Evolutionary conservation across 2,888 invertebrate genomes (phyloP).

Genomic region (Imbricaverruca yamaguchii): DNA sequence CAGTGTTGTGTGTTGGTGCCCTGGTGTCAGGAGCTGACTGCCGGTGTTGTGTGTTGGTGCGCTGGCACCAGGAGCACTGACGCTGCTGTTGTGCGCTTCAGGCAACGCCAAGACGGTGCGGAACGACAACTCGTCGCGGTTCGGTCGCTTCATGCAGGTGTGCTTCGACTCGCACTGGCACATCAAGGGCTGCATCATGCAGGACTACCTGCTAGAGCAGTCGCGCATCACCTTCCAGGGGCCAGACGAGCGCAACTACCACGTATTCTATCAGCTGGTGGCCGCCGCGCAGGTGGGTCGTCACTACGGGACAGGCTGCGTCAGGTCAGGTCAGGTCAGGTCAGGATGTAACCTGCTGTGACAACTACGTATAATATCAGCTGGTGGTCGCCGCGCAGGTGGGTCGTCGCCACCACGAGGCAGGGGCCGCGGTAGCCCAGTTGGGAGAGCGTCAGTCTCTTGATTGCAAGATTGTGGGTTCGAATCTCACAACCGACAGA

Average conservation of each 20-base stretch:
- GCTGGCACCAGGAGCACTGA: too few relatives aligned
- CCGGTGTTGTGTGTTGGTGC: too few relatives aligned
- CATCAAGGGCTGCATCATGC: constrained; percentile 83
- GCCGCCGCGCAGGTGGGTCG: constrained; percentile 50
- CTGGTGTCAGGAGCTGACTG: too few relatives aligned
- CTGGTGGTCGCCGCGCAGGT: constrained; percentile 60
- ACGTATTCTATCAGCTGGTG: constrained; percentile 84
- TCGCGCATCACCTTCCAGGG: constrained; percentile 85
- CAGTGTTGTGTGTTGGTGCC: too few relatives aligned
- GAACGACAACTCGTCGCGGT: constrained; percentile 86
- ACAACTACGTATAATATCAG: constrained; percentile 88
- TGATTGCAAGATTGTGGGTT: too few relatives aligned
- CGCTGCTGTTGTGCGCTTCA: constrained; percentile 39
- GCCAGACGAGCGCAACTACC: constrained; percentile 78
- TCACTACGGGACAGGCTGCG: too few relatives aligned
- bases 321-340: too few relatives aligned
- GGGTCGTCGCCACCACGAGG: too few relatives aligned
- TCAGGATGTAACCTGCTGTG: too few relatives aligned
- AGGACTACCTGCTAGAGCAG: constrained; percentile 83
- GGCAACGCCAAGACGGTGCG: constrained; percentile 89
- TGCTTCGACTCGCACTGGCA: constrained; percentile 81
- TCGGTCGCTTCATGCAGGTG: constrained; percentile 93
- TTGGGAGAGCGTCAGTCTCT: too few relatives aligned
- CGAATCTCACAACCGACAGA: too few relatives aligned
- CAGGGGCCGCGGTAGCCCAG: too few relatives aligned